phyloP scores from a whole-genome alignment of 1,140 invertebrate species.

The Saccostrea glomerata region DNA sequence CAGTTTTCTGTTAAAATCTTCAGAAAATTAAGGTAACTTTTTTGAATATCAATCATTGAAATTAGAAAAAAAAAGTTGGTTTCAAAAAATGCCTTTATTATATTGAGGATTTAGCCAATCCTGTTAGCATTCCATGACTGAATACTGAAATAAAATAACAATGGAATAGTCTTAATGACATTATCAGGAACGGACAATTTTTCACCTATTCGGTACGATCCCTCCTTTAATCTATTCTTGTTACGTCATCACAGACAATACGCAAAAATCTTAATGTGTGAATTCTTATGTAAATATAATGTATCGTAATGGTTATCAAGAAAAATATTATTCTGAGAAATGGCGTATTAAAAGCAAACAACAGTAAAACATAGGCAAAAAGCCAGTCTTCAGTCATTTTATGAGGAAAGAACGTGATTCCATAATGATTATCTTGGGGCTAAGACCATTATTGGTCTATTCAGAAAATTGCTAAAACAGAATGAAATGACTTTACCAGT shows the following conservation, averaged over 20 bases:
- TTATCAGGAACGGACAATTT: no score
- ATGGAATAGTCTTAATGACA: no score
- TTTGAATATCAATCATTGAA: no score
- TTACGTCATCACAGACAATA: background rate
- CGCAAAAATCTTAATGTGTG: background rate
- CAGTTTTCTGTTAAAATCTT: no score
- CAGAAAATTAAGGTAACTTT: no score
- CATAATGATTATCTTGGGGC: background rate
- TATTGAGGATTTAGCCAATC: no score
- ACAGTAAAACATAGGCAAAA: background rate
- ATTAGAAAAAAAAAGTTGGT: no score
- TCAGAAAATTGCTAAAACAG: slow-evolving; percentile 13
- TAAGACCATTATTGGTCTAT: slow-evolving; percentile 1
- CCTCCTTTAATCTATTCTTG: background rate
- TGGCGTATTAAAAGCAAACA: slow-evolving; percentile 21
- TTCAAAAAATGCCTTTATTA: no score
- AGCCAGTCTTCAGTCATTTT: slow-evolving; percentile 4
- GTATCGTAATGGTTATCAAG: background rate
- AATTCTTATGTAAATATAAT: background rate
- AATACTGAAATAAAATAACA: no score
- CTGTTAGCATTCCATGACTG: no score
- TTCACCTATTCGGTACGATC: no score
- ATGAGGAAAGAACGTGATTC: background rate
- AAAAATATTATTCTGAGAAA: background rate
- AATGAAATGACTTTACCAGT: background rate